Conservation (phyloP, 2,113 vertebrate genomes). For the Paraplagusia blochii region DNA sequence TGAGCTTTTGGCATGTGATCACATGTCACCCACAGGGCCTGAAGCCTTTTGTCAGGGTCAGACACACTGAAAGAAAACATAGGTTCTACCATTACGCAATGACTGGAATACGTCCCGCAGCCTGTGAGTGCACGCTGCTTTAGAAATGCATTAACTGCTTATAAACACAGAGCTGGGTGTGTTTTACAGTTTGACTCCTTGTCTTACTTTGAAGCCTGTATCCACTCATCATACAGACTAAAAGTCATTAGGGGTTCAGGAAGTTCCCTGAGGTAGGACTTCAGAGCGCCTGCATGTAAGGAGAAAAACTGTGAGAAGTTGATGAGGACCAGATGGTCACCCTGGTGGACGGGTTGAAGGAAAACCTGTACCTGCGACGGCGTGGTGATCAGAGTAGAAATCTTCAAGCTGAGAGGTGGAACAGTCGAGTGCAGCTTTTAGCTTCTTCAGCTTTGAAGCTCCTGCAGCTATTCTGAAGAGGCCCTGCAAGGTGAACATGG, state of each 20-base stretch:
- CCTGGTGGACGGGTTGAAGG: slow-evolving; percentile 9
- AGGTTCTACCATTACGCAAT: slow-evolving; percentile 6
- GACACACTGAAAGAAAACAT: slow-evolving; percentile 77
- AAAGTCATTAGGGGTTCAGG: slow-evolving; percentile 97
- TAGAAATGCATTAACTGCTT: slow-evolving; percentile 11
- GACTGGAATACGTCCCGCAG: neutral
- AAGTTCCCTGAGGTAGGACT: slow-evolving; percentile 95
- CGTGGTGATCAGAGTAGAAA: slow-evolving; percentile 96
- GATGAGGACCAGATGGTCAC: slow-evolving; percentile 11
- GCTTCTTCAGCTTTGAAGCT: slow-evolving; percentile 95
- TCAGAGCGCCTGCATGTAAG: slow-evolving; percentile 85
- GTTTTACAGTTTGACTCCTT: slow-evolving; percentile 1
- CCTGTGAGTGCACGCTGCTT: slow-evolving; percentile 1
- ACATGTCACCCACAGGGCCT: slow-evolving; percentile 92
- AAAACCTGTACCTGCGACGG: slow-evolving; percentile 88
- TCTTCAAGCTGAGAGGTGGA: slow-evolving; percentile 97
- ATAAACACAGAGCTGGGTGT: neutral
- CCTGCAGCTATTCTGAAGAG: slow-evolving; percentile 96
- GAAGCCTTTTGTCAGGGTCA: slow-evolving; percentile 93
- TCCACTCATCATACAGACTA: slow-evolving; percentile 91
- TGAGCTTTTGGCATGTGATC: slow-evolving; percentile 87
- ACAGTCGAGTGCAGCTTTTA: slow-evolving; percentile 96
- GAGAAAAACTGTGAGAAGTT: slow-evolving; percentile 21
- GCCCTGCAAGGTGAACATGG: slow-evolving; percentile 72
- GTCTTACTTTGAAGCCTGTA: slow-evolving; percentile 88